Evolutionary conservation across 2,888 invertebrate species (phyloP), one percentile per base, ranked within the genome.

Genomic region (Caradrina kadenii): DNA sequence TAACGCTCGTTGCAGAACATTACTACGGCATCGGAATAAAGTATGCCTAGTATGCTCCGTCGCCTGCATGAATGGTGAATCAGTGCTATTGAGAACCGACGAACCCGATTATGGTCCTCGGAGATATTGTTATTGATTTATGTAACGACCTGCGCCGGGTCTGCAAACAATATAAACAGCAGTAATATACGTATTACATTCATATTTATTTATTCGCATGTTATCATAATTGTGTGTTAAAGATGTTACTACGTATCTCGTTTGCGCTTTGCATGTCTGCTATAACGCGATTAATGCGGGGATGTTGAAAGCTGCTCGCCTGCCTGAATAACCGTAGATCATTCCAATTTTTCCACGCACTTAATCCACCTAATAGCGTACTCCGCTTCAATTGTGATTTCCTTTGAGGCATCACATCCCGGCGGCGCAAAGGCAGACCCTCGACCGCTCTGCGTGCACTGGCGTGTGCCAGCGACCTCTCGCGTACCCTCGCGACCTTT

Each of bases 331-430:
- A 45, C 21, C 49, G 56, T 15, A 53, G 19, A 68, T 60, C 53
- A 61, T 77, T 77, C 22, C 26, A 55, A 53, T 60, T 61, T 48
- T 76, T 77, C 81, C 63, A 11, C 64, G 15, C 48, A 65, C 78
- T 77, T 81, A 50, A 65, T 63, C 60, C 73, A 63, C 17, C n/a
- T 77, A 78, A 78, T 81, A 66, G 81, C 81, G 65, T 81, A 42
- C 81, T 72, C 31, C 21, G 60, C 53, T 77, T 56, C 65, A 66
- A 77, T 81, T 81, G 81, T 77, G 81, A 65, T 71, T 66, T 65
- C 63, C 66, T 71, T 78, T 78, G 81, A 81, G 72, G 17, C 53
- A 22, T 65, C 39, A 65, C 64, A 63, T 60, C 55, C 21, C 49
- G 65, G 62, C 80, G 26, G 79, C 55, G 76, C 76, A 77, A 76